A percentile compares a stretch with the other conserved stretches of the same genome.
Evolutionary conservation across 2,888 invertebrate species (phyloP).

Genomic region (Protonemura montana): DNA sequence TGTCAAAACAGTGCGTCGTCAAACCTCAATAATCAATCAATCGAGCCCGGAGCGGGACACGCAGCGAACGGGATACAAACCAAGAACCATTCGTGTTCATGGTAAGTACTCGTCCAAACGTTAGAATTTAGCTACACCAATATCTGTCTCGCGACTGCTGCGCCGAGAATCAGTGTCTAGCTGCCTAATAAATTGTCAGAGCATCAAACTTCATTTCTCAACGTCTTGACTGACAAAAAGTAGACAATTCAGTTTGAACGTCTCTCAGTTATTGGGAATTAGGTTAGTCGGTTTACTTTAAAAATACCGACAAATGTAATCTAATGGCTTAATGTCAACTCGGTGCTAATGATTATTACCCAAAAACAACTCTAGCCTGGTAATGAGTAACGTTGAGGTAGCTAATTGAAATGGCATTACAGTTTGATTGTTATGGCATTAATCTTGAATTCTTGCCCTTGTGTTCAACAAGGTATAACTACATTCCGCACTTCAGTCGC

Average conservation of each 20-base stretch:
- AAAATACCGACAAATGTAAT: background rate
- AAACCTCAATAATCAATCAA: too few relatives aligned
- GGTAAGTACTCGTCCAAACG: too few relatives aligned
- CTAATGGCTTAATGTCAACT: background rate
- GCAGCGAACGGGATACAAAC: too few relatives aligned
- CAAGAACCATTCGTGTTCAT: too few relatives aligned
- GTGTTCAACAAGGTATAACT: background rate
- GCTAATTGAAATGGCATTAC: conserved; percentile 1
- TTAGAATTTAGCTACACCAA: too few relatives aligned
- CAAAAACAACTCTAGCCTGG: background rate
- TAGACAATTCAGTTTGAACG: background rate
- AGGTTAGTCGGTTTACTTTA: background rate
- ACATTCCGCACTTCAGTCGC: background rate
- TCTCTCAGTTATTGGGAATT: background rate
- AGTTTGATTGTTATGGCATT: background rate
- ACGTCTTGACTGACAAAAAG: background rate
- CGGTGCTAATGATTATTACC: background rate
- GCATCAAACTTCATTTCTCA: background rate
- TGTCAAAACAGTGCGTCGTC: too few relatives aligned
- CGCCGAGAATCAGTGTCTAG: too few relatives aligned
- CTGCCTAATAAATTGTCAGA: background rate
- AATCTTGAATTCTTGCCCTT: background rate
- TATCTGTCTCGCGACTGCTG: too few relatives aligned
- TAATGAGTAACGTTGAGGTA: background rate
- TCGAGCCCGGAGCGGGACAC: too few relatives aligned